A percentile compares a stretch with the other conserved stretches of the same genome.
Evolutionary conservation across 2,797 vertebrate genomes (phyloP).

Genomic region (Enteromius viviparus): DNA sequence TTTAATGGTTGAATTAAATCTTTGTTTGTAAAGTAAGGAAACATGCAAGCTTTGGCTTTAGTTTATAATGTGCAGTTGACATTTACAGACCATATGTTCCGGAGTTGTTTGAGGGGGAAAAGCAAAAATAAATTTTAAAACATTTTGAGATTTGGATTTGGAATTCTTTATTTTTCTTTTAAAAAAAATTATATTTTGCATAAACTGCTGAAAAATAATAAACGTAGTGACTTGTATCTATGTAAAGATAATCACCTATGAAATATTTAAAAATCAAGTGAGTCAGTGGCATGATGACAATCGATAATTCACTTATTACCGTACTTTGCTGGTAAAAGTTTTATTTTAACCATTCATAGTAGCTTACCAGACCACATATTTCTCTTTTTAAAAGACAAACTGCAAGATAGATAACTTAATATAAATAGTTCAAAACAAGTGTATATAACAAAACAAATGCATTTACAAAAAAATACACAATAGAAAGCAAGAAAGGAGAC

Average conservation of each 20-base stretch:
- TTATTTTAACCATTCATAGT: slow-evolving; percentile 29
- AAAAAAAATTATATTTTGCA: not conserved
- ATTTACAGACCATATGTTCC: not conserved
- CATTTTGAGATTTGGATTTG: slow-evolving; percentile 1
- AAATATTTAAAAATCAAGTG: slow-evolving; percentile 13
- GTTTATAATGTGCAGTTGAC: not conserved
- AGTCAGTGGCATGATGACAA: slow-evolving; percentile 27
- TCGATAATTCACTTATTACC: not conserved
- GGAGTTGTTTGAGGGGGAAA: not conserved
- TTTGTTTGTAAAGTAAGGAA: not conserved
- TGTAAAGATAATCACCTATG: not conserved
- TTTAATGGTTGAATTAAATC: not conserved
- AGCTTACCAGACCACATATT: slow-evolving; percentile 44
- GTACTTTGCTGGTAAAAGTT: slow-evolving; percentile 1
- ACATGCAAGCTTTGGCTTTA: not conserved
- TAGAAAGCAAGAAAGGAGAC: not conserved
- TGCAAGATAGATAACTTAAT: slow-evolving; percentile 71
- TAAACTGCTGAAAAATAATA: slow-evolving; percentile 13
- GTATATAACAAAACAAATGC: slow-evolving; percentile 69
- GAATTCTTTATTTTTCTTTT: slow-evolving; percentile 25
- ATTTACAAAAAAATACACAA: slow-evolving; percentile 82
- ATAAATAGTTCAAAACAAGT: slow-evolving; percentile 91
- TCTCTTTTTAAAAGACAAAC: slow-evolving; percentile 39
- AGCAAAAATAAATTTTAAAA: slow-evolving; percentile 11
- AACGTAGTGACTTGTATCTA: slow-evolving; percentile 21